Evolutionary conservation across 2,797 vertebrate species (phyloP), one percentile per base, ranked within the genome.

Genomic region (Sebastes dallii): DNA sequence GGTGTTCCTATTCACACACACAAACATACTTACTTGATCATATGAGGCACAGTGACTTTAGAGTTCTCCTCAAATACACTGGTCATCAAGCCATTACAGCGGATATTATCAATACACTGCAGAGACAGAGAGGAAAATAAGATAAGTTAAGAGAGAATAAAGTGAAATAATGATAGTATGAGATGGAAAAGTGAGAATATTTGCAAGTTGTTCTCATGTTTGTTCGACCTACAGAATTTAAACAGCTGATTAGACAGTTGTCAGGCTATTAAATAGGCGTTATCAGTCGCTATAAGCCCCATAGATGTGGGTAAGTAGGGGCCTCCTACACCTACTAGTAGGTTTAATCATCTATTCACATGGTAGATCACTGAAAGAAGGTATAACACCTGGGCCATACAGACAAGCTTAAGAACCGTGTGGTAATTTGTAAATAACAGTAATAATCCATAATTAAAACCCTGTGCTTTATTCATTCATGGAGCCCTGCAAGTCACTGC

Each of bases 21-120:
- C 75, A 85, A 22, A 75, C 71, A 67, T 42, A 96, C 98, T 97
- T 96, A 99, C 98, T 98, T 99, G 92, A 99, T 99, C 97, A 99
- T 98, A 91, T 99, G 96, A 81, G 98, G 98, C 90, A 99, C 98
- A 0, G 97, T 97, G 80, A 99, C 98, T 96, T 99, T 99, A 71
- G 98, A 99, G 94, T 99, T 99, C 92, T 99, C 98, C 93, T 99
- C 98, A 93, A 99, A 99, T 30, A 99, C 98, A 84, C 97, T 97
- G 81, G 97, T 99, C 98, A 99, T 99, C 94, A 99, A 95, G 76
- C 98, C 98, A 91, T 99, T 99, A 91, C 98, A 99, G 73, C 98
- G 97, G 90, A 99, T 99, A 85, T 99, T 99, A 94, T 99, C 98
- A 76, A 99, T 97, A 82, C 98, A 99, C 98, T 99, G 81, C 20